Conservation (phyloP, 2,888 invertebrate species). For the Mamestra brassicae region DNA sequence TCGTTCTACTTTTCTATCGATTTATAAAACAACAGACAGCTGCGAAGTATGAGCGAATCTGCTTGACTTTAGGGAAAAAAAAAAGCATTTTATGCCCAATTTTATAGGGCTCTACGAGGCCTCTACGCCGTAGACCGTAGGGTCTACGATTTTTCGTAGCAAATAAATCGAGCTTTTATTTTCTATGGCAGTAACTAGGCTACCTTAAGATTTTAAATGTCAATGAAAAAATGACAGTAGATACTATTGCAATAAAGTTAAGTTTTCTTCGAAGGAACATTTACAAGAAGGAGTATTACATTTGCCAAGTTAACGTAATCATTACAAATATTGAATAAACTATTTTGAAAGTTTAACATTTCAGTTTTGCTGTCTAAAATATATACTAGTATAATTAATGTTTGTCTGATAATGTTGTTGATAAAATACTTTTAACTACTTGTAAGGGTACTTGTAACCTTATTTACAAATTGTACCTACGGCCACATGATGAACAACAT, state of each 20-base stretch:
- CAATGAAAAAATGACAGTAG: too few species aligned
- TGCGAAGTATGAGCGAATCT: too few species aligned
- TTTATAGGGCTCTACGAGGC: neutral
- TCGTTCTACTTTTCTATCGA: conserved; percentile 57
- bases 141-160: conserved; percentile 24
- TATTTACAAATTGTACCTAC: too few species aligned
- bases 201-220: too few species aligned
- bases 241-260: neutral
- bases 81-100: neutral
- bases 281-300: too few species aligned
- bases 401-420: too few species aligned
- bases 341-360: neutral
- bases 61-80: neutral
- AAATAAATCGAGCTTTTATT: neutral
- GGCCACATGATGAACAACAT: neutral
- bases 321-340: neutral
- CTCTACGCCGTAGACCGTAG: conserved; percentile 19
- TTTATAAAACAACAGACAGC: conserved; percentile 29
- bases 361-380: too few species aligned
- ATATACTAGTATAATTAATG: too few species aligned
- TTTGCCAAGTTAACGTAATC: neutral
- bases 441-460: too few species aligned
- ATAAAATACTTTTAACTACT: too few species aligned
- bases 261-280: neutral
- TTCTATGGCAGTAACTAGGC: neutral